These are phyloP conservation scores for Xylocampa areola DNA, from an alignment of 2,888 invertebrate species.

Conservation along the genomic window DNA sequence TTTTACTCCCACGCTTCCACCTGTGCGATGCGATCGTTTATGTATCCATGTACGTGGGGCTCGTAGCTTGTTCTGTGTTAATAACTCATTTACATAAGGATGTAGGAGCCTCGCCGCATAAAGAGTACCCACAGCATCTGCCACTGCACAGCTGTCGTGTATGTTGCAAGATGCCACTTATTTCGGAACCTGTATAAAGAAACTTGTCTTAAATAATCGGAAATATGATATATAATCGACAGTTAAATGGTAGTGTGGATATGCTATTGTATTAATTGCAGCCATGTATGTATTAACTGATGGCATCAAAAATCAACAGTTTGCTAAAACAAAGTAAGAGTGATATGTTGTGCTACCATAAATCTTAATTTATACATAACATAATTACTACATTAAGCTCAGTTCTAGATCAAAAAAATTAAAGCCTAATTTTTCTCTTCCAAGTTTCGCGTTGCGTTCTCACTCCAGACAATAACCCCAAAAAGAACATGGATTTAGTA, in stretches of 20 bases:
- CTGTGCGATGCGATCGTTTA: slow-evolving; percentile 61
- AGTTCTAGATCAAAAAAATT: too few relatives aligned
- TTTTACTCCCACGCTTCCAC: slow-evolving; percentile 80
- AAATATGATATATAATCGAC: slow-evolving; percentile 33
- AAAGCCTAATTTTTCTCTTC: too few relatives aligned
- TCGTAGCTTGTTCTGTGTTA: slow-evolving; percentile 41
- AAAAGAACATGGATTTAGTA: slow-evolving; percentile 19
- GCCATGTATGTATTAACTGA: slow-evolving; percentile 30
- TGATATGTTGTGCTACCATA: too few relatives aligned
- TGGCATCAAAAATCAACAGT: slow-evolving; percentile 4
- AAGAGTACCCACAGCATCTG: slow-evolving; percentile 68
- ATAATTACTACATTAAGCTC: slow-evolving; percentile 1
- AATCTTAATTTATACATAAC: too few relatives aligned
- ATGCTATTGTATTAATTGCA: slow-evolving; percentile 28
- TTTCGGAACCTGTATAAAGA: slow-evolving; percentile 43
- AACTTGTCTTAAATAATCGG: slow-evolving; percentile 41
- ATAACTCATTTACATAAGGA: slow-evolving; percentile 58
- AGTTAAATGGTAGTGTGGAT: slow-evolving; percentile 29
- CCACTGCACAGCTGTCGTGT: slow-evolving; percentile 66
- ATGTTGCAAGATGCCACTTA: slow-evolving; percentile 53
- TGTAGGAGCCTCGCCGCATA: slow-evolving; percentile 50
- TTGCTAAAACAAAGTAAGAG: slow-evolving; percentile 1
- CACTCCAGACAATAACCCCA: slow-evolving; percentile 5
- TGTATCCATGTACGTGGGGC: slow-evolving; percentile 41
- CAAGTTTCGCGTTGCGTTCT: neutral